These are phyloP conservation scores for Oxyruncus cristatus DNA, from an alignment of 2,113 vertebrate species.

Conservation along the genomic window DNA sequence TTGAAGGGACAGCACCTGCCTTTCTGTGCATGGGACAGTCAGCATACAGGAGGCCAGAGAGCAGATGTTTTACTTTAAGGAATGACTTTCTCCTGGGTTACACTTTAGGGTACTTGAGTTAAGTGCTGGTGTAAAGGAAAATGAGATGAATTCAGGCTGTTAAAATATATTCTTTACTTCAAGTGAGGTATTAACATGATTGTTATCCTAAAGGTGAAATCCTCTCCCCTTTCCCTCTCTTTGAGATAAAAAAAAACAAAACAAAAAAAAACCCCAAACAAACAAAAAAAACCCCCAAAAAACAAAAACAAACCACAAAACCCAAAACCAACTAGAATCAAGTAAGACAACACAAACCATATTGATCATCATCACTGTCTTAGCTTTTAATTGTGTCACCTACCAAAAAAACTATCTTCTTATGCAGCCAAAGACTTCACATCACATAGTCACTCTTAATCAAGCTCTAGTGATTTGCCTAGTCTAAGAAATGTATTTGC, in stretches of 20 bases:
- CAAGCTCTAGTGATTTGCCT: not conserved
- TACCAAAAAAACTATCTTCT: not conserved
- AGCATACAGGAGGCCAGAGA: not conserved
- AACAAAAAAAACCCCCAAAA: not conserved
- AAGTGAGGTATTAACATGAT: not conserved
- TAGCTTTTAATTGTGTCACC: no score
- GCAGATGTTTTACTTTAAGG: not conserved
- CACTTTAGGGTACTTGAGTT: not conserved
- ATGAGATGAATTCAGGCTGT: not conserved
- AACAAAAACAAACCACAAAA: no score
- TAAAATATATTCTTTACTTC: not conserved
- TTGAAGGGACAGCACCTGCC: rapidly evolving
- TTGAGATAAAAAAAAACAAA: not conserved
- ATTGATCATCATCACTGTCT: not conserved
- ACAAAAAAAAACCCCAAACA: not conserved
- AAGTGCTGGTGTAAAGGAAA: not conserved
- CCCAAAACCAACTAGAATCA: not conserved
- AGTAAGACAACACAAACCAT: not conserved
- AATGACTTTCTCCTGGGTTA: not conserved
- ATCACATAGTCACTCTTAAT: not conserved
- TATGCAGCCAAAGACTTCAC: rapidly evolving
- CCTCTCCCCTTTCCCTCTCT: not conserved
- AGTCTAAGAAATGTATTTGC: not conserved
- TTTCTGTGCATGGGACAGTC: not conserved
- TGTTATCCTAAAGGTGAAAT: not conserved